These are phyloP conservation scores for Melieria picta DNA, from an alignment of 2,888 invertebrate genomes.

Conservation along the genomic window DNA sequence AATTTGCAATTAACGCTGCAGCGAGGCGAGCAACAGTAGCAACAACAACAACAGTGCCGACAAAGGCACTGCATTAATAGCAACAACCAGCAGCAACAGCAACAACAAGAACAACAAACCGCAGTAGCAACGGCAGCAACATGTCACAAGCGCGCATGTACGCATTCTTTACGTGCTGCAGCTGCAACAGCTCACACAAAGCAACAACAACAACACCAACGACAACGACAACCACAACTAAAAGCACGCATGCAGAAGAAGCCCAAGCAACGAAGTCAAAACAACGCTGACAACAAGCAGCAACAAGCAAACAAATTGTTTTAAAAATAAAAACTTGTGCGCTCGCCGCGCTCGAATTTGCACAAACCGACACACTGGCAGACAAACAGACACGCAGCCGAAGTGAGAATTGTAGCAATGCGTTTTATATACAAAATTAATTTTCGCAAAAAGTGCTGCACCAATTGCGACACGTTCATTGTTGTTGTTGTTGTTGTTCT, in stretches of 20 bases:
- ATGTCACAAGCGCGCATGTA: background rate
- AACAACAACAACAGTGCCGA: slow-evolving; percentile 6
- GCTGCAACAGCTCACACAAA: slow-evolving; percentile 27
- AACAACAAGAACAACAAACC: slow-evolving; percentile 12
- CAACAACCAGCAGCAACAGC: slow-evolving; percentile 12
- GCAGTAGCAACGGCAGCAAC: slow-evolving; percentile 4
- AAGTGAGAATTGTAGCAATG: no score
- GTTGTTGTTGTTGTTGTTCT: no score
- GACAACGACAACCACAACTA: background rate
- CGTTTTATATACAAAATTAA: no score
- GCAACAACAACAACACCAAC: background rate
- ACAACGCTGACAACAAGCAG: background rate
- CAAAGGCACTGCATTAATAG: background rate
- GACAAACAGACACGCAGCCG: background rate
- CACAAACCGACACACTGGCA: background rate
- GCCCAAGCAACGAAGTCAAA: background rate
- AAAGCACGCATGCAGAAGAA: no score
- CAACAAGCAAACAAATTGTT: slow-evolving; percentile 6
- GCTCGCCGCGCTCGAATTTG: background rate
- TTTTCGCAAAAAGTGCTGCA: no score
- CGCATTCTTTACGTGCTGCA: slow-evolving; percentile 28
- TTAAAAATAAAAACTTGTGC: background rate
- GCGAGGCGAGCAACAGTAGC: background rate
- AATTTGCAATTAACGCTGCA: slow-evolving; percentile 29
- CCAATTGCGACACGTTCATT: no score